Percentiles rank a stretch among this genome's conserved stretches.
These are phyloP conservation scores for Neoitamus cyanurus DNA, from an alignment of 2,888 invertebrate genomes.

Conservation along the genomic window DNA sequence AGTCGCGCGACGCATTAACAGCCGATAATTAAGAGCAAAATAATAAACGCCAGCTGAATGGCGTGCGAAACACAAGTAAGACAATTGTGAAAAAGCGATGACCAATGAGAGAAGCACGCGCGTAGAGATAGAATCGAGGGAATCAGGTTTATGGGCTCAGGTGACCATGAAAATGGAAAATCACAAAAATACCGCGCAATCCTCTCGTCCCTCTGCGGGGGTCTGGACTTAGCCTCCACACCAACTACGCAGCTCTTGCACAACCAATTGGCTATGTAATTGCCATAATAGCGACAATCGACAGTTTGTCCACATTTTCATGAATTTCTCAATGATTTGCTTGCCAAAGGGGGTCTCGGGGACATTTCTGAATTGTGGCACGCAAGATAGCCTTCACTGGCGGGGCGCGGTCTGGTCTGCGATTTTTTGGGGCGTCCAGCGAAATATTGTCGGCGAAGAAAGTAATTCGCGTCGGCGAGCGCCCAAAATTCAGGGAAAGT, in stretches of 20 bases:
- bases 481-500: neutral
- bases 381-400: neutral
- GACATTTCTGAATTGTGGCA: neutral
- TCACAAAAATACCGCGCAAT: neutral
- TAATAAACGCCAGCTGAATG: neutral
- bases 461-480: neutral
- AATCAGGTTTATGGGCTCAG: neutral
- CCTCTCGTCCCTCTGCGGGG: neutral
- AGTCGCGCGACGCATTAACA: neutral
- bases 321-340: neutral
- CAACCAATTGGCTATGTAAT: neutral
- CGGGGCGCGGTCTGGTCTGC: neutral
- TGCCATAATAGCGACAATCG: neutral
- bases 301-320: neutral
- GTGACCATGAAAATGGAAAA: neutral
- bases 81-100: neutral
- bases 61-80: neutral
- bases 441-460: neutral
- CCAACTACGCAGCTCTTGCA: neutral
- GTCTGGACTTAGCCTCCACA: neutral
- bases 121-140: neutral
- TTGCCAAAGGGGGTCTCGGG: neutral
- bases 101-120: neutral
- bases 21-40: neutral
- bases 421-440: neutral